Evolutionary conservation across 2,888 invertebrate species (phyloP).

Genomic region (Acanthoscelides obtectus): DNA sequence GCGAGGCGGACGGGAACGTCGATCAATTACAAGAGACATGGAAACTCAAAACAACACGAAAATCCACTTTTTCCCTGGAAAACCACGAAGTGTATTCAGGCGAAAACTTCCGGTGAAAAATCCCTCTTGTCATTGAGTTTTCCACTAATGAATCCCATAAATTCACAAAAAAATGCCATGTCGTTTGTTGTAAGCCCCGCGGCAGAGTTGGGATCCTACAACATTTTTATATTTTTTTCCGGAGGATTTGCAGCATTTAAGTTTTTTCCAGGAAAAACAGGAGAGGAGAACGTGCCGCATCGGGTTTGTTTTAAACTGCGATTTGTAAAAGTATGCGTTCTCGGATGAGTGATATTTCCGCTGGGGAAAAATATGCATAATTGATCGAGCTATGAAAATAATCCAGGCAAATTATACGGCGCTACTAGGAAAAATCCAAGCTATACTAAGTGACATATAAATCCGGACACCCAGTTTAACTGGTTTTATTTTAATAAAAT

Average conservation of each 20-base stretch:
- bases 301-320: not conserved
- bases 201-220: not conserved
- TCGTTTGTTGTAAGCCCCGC: not conserved
- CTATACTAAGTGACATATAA: too few species aligned
- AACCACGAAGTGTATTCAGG: not conserved
- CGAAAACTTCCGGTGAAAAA: not conserved
- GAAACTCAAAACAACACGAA: too few species aligned
- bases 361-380: not conserved
- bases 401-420: too few species aligned
- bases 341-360: not conserved
- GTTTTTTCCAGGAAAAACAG: not conserved
- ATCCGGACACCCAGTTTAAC: too few species aligned
- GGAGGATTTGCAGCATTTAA: not conserved
- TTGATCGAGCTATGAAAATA: not conserved
- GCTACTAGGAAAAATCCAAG: too few species aligned
- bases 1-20: too few species aligned
- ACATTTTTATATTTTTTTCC: not conserved
- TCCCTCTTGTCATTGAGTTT: not conserved
- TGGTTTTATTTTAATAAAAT: too few species aligned
- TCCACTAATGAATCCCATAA: not conserved
- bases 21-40: too few species aligned
- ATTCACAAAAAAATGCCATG: not conserved
- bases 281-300: not conserved
- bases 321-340: not conserved
- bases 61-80: not conserved